These are phyloP conservation scores for Papilio helenus DNA, from an alignment of 1,140 invertebrate species.

Conservation along the genomic window DNA sequence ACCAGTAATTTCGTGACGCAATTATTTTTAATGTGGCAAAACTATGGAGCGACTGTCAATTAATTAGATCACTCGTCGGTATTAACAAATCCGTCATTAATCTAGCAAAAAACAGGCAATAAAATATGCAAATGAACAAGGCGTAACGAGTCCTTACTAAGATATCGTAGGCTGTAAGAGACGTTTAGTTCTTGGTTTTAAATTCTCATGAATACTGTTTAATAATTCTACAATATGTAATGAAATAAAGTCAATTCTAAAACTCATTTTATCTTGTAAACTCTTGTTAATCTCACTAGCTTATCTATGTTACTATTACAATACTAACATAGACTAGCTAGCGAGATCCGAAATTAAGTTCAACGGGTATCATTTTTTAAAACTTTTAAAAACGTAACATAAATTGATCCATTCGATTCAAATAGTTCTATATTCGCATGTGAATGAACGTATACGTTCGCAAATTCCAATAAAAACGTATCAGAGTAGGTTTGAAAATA, in stretches of 20 bases:
- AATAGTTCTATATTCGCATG: background rate
- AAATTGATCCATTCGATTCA: too few relatives aligned
- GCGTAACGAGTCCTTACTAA: background rate
- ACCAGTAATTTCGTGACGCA: too few relatives aligned
- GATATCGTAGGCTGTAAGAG: background rate
- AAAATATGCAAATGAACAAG: constrained; percentile 2
- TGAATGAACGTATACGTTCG: constrained; percentile 32
- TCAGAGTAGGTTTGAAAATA: constrained; percentile 30
- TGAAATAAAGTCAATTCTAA: too few relatives aligned
- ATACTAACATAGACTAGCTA: too few relatives aligned
- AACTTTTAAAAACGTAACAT: too few relatives aligned
- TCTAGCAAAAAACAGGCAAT: constrained; percentile 16
- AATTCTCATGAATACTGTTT: too few relatives aligned
- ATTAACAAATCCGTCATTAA: background rate
- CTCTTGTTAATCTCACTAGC: too few relatives aligned
- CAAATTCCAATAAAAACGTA: constrained; percentile 32
- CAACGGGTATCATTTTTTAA: background rate
- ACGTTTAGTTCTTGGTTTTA: background rate
- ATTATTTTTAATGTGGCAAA: too few relatives aligned
- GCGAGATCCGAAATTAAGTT: background rate
- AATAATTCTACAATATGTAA: too few relatives aligned
- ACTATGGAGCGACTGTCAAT: too few relatives aligned
- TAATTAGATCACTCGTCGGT: background rate
- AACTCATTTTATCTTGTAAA: too few relatives aligned
- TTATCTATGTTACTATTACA: too few relatives aligned